Base-by-base conservation (phyloP, 2,113 vertebrate species). In the Zingel zingel region DNA sequence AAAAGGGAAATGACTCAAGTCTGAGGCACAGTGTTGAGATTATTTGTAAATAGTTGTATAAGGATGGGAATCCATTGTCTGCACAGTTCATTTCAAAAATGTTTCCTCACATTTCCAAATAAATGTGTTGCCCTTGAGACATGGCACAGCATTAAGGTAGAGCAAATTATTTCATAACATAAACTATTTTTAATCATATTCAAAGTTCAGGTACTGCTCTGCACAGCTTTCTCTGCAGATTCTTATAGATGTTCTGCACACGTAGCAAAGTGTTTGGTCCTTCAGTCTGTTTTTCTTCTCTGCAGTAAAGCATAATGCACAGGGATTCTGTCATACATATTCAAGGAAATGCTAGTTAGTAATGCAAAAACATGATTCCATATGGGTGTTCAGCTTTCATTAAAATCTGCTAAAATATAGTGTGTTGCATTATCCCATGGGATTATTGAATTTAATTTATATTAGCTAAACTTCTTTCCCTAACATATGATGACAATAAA, bases 71-170 rank as follows among this genome's bases (percentile, higher is more conserved):
- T 48, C 12, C 0, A 4, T 57, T 50, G 23, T 50, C 27, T 48
- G 43, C 58, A 33, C 10, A 25, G 21, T 27, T 27, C 3, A 16
- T 63, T 66, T 86, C 8, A 59, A 14, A 77, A 71, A 74, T 72
- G 48, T 75, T 48, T 79, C n/a, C 15, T 13, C 62, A 54, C 36
- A 18, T 48, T 74, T 66, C 16, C 58, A 74, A 65, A 84, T 79
- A 3, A 72, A 54, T n/a, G 21, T 21, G 13, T 67, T 77, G 19
- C 45, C 57, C 19, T 72, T 71, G 65, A 81, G 65, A 75, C 30
- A 36, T 56, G 5, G 15, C 23, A 19, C 18, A n/a, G 25, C 53
- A 62, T 69, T 45, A 39, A 27, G 12, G 47, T 47, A 30, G 19
- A 67, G 63, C 67, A 57, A 80, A 74, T 61, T 1, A 39, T 65